A percentile compares a stretch with the other conserved stretches of the same genome.
Evolutionary conservation across 2,888 invertebrate genomes (phyloP).

Genomic region (Melanostoma scalare): DNA sequence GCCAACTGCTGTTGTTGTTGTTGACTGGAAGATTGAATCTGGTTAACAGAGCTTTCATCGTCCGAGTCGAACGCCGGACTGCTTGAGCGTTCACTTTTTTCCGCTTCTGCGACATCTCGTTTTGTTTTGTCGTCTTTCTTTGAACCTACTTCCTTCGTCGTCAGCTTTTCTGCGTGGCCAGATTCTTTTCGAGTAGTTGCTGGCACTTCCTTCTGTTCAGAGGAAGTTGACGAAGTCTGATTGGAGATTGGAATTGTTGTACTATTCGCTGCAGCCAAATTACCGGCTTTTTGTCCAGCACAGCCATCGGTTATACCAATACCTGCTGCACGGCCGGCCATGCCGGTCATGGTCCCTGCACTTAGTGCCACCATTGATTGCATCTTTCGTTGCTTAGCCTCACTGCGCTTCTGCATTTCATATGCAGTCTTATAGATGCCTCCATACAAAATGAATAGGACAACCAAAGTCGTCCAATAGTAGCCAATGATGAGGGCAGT

Average conservation of each 20-base stretch:
- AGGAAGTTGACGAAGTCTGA: slow-evolving; percentile 75
- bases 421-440: slow-evolving; percentile 99
- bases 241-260: slow-evolving; percentile 74
- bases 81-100: slow-evolving; percentile 92
- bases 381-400: slow-evolving; percentile 97
- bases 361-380: slow-evolving; percentile 96
- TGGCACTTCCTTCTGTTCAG: slow-evolving; percentile 74
- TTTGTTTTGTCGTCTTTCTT: slow-evolving; percentile 76
- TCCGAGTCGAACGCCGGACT: slow-evolving; percentile 97
- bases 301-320: slow-evolving; percentile 92
- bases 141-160: slow-evolving; percentile 66
- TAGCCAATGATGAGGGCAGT: slow-evolving; percentile 98
- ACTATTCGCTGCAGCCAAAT: slow-evolving; percentile 73
- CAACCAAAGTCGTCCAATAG: slow-evolving; percentile 98
- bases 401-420: slow-evolving; percentile 98
- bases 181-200: slow-evolving; percentile 49
- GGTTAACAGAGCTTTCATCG: slow-evolving; percentile 90
- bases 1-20: slow-evolving; percentile 78
- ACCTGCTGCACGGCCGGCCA: slow-evolving; percentile 94
- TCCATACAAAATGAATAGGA: slow-evolving; percentile 96
- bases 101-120: slow-evolving; percentile 82
- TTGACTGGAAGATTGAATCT: slow-evolving; percentile 81
- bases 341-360: slow-evolving; percentile 94
- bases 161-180: slow-evolving; percentile 52
- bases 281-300: slow-evolving; percentile 85